These are phyloP conservation scores for Toxostoma redivivum DNA, from an alignment of 2,113 vertebrate genomes.

Conservation along the genomic window DNA sequence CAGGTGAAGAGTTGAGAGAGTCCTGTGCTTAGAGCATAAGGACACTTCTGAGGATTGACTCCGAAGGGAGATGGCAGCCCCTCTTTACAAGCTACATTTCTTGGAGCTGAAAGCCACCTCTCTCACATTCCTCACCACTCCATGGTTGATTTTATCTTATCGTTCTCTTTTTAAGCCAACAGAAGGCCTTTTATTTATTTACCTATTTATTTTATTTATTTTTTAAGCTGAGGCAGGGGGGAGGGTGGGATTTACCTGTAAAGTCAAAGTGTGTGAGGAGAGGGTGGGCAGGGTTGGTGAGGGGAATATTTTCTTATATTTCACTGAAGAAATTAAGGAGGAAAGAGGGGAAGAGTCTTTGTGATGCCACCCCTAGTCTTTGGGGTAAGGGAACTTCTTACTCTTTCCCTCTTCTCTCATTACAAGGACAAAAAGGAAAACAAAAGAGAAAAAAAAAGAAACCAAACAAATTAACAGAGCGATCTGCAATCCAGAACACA, in stretches of 20 bases:
- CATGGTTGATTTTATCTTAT: constrained; percentile 67
- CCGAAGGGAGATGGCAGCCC: constrained; percentile 57
- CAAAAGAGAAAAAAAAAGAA: constrained; percentile 9
- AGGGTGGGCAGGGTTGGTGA: constrained; percentile 14
- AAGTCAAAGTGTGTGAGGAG: constrained; percentile 56
- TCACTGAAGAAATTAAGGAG: constrained; percentile 59
- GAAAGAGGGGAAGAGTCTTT: constrained; percentile 53
- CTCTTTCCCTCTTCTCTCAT: constrained; percentile 68
- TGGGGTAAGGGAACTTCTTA: background rate
- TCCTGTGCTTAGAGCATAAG: constrained; percentile 5
- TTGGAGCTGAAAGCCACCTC: constrained; percentile 61
- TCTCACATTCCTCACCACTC: constrained; percentile 5
- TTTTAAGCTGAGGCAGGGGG: constrained; percentile 59
- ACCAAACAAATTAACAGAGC: constrained; percentile 70
- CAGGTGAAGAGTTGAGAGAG: constrained; percentile 25
- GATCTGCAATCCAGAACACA: constrained; percentile 77
- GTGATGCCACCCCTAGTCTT: constrained; percentile 2
- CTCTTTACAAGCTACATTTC: constrained; percentile 57
- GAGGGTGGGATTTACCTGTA: constrained; percentile 52
- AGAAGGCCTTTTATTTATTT: constrained; percentile 67
- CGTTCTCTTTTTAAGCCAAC: constrained; percentile 71
- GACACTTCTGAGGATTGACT: constrained; percentile 27
- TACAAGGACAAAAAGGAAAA: constrained; percentile 32
- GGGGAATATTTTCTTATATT: constrained; percentile 57
- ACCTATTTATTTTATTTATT: constrained; percentile 52